phyloP scores from a whole-genome alignment of 2,797 vertebrate species.

The Phrynocephalus guinanensis region DNA sequence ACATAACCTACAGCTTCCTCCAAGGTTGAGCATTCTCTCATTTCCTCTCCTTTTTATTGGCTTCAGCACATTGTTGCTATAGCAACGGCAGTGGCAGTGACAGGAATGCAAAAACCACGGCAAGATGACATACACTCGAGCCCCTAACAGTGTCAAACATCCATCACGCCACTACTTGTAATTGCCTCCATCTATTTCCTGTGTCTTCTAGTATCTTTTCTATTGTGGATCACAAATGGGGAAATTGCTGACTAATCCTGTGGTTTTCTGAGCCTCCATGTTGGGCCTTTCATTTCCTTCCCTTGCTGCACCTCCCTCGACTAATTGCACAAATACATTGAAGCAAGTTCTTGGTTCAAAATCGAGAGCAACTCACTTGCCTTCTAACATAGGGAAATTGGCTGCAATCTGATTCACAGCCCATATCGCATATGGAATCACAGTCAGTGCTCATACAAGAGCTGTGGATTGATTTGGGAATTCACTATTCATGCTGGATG shows the following conservation, averaged over 20 bases:
- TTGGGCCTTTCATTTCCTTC: constrained; percentile 33
- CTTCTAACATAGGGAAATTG: not conserved
- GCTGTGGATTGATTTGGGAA: too few relatives aligned
- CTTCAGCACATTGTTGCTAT: constrained; percentile 79
- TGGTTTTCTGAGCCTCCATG: constrained; percentile 37
- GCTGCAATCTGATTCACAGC: not conserved
- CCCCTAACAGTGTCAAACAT: constrained; percentile 83
- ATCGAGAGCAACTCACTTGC: not conserved
- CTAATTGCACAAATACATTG: not conserved
- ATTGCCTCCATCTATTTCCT: constrained; percentile 85
- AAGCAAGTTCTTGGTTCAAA: constrained; percentile 29
- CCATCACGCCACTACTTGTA: constrained; percentile 81
- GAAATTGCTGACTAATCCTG: constrained; percentile 82
- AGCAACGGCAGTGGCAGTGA: constrained; percentile 79
- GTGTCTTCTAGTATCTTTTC: constrained; percentile 78
- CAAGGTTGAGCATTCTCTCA: constrained; percentile 76
- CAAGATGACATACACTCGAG: constrained; percentile 76
- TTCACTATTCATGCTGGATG: too few relatives aligned
- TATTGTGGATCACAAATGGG: constrained; percentile 77
- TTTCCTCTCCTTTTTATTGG: constrained; percentile 80
- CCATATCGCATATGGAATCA: too few relatives aligned
- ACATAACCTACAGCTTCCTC: constrained; percentile 68
- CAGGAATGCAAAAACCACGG: constrained; percentile 71
- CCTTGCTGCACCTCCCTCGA: constrained; percentile 27
- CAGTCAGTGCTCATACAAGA: too few relatives aligned